Evolutionary conservation across 2,888 invertebrate species (phyloP), one percentile per base, ranked within the genome.

Genomic region (Cheilosia grossa): DNA sequence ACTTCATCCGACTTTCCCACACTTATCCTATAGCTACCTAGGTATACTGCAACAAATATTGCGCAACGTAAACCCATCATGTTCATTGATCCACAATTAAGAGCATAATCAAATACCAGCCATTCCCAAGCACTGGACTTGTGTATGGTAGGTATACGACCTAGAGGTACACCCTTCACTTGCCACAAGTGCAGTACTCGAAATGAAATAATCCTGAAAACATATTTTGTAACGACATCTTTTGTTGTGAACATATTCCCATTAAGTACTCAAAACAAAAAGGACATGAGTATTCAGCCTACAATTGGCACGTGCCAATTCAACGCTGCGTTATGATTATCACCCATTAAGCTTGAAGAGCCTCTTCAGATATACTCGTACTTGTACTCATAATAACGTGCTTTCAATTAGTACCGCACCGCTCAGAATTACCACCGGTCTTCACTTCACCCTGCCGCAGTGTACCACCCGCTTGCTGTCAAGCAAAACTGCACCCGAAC

Each of bases 141-240:
- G n/a, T n/a, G n/a, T n/a, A n/a, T n/a, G n/a, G n/a, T n/a, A n/a
- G 17, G 2, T 30, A 27, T 17, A 2, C 21, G 2, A 56, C 33
- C 33, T 24, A 19, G 9, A 67, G 51, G 40, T 37, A 40, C 67
- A 54, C 56, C 67, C 82, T 82, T 69, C 40, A 69, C 27, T 54
- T 78, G 47, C 40, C 61, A 61, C 59, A 82, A 75, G 58, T 58
- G 44, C 54, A 59, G 30, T 37, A 42, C 37, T 72, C 54, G 3
- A 30, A 54, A 61, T 17, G 2, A 27, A 51, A n/a, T 37, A 10
- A 63, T 33, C 54, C 49, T 13, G n/a, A 67, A 83, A 79, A 79
- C 80, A 79, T 79, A 80, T 83, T 79, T 74, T 79, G 83, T 74
- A 74, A 63, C 83, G 40, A 82, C 70, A 83, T 59, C 79, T 58